Conservation (phyloP, 2,113 vertebrate genomes). For the Otis tarda region DNA sequence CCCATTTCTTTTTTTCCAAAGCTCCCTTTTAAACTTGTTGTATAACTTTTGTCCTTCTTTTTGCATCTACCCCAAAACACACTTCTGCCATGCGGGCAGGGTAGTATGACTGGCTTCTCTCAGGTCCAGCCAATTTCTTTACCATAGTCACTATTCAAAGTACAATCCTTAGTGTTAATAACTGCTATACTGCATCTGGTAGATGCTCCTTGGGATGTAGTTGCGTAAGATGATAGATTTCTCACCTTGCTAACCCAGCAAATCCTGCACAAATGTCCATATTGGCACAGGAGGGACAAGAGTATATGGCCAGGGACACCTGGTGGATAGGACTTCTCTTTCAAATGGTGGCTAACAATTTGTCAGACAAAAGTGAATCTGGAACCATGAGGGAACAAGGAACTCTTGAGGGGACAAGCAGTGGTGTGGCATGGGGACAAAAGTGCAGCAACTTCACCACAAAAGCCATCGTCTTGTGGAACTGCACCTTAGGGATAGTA, state of each 20-base stretch:
- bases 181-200: not conserved
- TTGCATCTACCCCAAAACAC: not conserved
- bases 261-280: not conserved
- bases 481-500: not conserved
- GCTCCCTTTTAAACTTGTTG: not conserved
- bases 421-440: not conserved
- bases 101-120: not conserved
- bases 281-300: not conserved
- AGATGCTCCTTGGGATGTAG: not conserved
- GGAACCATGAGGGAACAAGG: not conserved
- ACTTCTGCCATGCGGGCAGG: not conserved
- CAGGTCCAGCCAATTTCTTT: not conserved
- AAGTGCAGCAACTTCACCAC: not conserved
- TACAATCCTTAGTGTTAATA: not conserved
- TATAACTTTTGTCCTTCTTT: not conserved
- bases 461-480: not conserved
- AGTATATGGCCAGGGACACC: not conserved
- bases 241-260: not conserved
- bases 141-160: not conserved
- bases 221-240: not conserved
- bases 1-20: not conserved
- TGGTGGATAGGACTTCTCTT: not conserved
- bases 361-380: not conserved
- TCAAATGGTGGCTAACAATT: not conserved
- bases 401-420: not conserved